Base-by-base conservation (phyloP, 2,888 invertebrate species). In the Drosophila mulleri region DNA sequence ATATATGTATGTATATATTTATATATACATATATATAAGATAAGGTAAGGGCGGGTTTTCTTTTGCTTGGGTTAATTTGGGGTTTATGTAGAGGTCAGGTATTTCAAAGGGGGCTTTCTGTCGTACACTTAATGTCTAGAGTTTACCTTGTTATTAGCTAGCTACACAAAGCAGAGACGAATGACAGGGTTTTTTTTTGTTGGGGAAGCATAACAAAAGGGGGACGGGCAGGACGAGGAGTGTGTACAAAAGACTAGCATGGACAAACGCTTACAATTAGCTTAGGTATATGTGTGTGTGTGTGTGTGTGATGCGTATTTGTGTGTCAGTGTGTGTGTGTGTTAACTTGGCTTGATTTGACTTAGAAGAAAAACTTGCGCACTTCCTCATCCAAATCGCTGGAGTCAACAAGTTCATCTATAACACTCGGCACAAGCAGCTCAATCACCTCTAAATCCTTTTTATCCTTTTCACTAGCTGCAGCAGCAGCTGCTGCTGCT, bases 351-450 rank as follows among this genome's bases (percentile, higher is more conserved):
- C 56, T 67, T 61, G 64, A 68, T 62, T 52, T 59, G 65, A 67
- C 66, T 83, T 91, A 91, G 78, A 91, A 90, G 81, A 91, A 91
- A 80, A 91, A 91, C 76, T 88, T 90, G 59, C 90, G 83, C 63
- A 91, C 91, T 81, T 91, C 91, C 67, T 91, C 87, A 62, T 87
- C 87, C 75, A 86, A 70, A 45, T 87, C 88, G 71, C 67, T 73
- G 67, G 84, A 71, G 68, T 85, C 88, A 54, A 83, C 81, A 50
- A 86, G 74, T 71, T 85, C 88, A 68, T 87, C 80, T 47, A 85
- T 83, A 6, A 83, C 88, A n/a, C 82, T 75, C 6, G 85, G 82
- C 68, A 86, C 74, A 39, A 86, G 70, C 18, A 82, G 72, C 67
- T 86, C 82, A 47, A 82, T 68, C 29, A 76, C 75, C 57, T 86